Base-by-base conservation (phyloP, 2,113 vertebrate genomes). In the Vulpes ferrilata region DNA sequence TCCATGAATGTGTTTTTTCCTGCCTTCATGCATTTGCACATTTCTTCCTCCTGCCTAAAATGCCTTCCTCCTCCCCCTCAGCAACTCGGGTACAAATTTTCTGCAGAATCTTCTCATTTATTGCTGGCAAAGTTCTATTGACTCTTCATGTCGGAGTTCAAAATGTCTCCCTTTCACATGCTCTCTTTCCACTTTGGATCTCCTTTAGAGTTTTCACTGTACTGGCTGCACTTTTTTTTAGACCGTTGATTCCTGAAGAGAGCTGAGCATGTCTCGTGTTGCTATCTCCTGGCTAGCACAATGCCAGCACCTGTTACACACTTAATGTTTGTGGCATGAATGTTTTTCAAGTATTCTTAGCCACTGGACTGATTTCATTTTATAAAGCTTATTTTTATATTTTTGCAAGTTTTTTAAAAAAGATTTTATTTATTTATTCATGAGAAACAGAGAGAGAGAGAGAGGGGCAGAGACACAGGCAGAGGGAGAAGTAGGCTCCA, bases 101-200 rank as follows among this genome's bases (percentile, higher is more conserved):
- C 82, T 51, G n/a, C 55, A 65, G 71, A 88, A 84, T 60, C 86
- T 86, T 85, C 83, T 95, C 82, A 85, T 57, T 88, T 48, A 55
- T 35, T 73, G 79, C 55, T 62, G 55, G 62, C 51, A 67, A 59
- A 59, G 51, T 57, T 74, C 38, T 20, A 25, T 43, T 32, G 71
- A 38, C 8, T 59, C 57, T 79, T 95, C 74, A 84, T 4, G 16
- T 32, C 23, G 73, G 73, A 35, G 65, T 62, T 92, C 88, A 84
- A 76, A 89, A 81, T 35, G 38, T 43, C 74, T 93, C 48, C 79
- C 32, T 92, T 90, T 55, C 84, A 67, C 38, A 48, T 32, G 71
- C 32, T 80, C 55, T 43, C 59, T 71, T 97, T 38, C 48, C 12
- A 5, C 4, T 69, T n/a, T 7, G 30, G 10, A 80, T 64, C 43